Evolutionary conservation across 2,113 vertebrate species (phyloP).

Genomic region (Microcebus ravelobensis): DNA sequence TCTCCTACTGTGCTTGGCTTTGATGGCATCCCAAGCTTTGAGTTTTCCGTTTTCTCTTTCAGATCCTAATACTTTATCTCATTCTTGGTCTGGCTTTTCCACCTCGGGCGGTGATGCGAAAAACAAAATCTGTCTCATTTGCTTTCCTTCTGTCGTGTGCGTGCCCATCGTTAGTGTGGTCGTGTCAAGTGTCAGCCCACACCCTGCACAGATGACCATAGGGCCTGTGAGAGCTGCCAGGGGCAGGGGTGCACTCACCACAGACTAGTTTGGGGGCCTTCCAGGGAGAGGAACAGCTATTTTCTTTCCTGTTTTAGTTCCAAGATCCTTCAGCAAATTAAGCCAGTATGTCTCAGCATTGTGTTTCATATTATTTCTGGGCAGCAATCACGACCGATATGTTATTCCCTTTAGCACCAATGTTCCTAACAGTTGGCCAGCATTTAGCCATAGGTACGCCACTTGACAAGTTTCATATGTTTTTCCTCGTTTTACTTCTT

Average conservation of each 20-base stretch:
- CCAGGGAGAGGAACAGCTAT: not conserved
- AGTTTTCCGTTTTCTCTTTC: constrained; percentile 11
- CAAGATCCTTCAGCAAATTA: constrained; percentile 32
- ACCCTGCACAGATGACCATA: not conserved
- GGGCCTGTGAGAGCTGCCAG: not conserved
- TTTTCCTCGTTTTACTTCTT: not conserved
- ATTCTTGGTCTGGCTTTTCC: not conserved
- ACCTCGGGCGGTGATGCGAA: constrained; percentile 6
- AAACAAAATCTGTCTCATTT: constrained; percentile 8
- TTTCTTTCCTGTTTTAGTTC: constrained; percentile 44
- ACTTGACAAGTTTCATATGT: not conserved
- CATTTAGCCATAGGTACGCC: not conserved
- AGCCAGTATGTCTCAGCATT: constrained; percentile 47
- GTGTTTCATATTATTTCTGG: constrained; percentile 71
- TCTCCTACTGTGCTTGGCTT: constrained; percentile 47
- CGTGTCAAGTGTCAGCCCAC: not conserved
- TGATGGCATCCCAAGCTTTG: constrained; percentile 8
- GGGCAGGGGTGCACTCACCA: not conserved
- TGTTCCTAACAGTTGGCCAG: not conserved
- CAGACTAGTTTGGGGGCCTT: constrained; percentile 5
- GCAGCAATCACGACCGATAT: not conserved
- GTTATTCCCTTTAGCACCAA: not conserved
- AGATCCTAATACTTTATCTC: constrained; percentile 25
- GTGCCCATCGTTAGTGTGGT: not conserved
- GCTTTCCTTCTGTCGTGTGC: not conserved